Evolutionary conservation across 2,797 vertebrate species (phyloP), one percentile per base, ranked within the genome.

Genomic region (Malurus splendens): DNA sequence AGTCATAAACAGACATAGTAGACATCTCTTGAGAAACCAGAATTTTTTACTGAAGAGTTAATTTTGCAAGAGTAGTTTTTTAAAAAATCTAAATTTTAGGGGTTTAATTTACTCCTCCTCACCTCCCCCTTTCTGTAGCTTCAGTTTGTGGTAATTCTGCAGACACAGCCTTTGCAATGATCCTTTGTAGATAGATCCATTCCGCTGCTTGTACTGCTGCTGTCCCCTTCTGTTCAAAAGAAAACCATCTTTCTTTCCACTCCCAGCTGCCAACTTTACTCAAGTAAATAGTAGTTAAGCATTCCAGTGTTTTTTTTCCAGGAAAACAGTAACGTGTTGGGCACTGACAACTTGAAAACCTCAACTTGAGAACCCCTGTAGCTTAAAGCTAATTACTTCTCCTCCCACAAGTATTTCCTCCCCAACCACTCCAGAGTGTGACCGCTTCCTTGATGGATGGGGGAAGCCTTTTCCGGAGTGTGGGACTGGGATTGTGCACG

Each of bases 181-280:
- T 76, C 50, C 59, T 85, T 25, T 50, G 42, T 54, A 82, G 65
- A 54, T 0, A 57, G 52, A 33, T 76, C 50, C 18, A 6, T 54
- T 51, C 36, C 36, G 7, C 51, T 89, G 64, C 64, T 90, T 83
- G 73, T 86, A 41, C 55, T 86, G 60, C 66, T 89, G 59, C 90
- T 93, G 82, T 89, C 79, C 76, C 59, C 67, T 93, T 93, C 87
- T 87, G 67, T 91, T 92, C 64, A 60, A 73, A 83, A 81, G n/a
- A 48, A 87, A 89, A 56, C 70, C 13, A 18, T 76, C 56, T 56
- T 68, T 60, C 28, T 86, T 92, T 82, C 68, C 18, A 7, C 17
- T 79, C 41, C 36, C 32, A 19, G 9, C 61, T 45, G 8, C 80
- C 62, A 54, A 0, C 41, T 83, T 75, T 38, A 54, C 41, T 79